Evolutionary conservation across 2,113 vertebrate genomes (phyloP).

Genomic region (Neogobius melanostomus): DNA sequence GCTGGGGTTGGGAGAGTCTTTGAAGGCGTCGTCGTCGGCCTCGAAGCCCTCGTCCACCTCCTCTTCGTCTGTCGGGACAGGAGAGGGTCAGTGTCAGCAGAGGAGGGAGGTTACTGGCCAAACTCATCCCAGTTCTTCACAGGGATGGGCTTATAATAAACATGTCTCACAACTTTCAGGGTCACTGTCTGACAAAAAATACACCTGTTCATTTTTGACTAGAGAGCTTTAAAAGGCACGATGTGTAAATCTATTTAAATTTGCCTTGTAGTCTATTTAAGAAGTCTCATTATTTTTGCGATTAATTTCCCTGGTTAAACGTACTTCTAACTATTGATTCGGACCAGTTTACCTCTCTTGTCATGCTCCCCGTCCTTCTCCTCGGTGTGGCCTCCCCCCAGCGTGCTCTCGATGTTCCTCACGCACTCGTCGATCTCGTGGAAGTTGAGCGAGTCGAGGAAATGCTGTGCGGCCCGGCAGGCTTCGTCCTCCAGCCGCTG

Average conservation of each 20-base stretch:
- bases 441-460: slow-evolving; percentile 94
- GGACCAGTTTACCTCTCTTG: neutral
- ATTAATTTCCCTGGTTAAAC: neutral
- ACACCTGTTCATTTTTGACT: too few relatives aligned
- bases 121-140: too few relatives aligned
- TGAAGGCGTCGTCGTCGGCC: slow-evolving; percentile 92
- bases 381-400: slow-evolving; percentile 66
- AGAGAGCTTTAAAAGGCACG: too few relatives aligned
- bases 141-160: too few relatives aligned
- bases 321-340: neutral
- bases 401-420: slow-evolving; percentile 89
- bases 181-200: too few relatives aligned
- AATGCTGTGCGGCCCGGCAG: slow-evolving; percentile 92
- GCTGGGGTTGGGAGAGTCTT: slow-evolving; percentile 95
- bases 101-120: neutral
- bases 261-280: too few relatives aligned
- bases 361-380: slow-evolving; percentile 17
- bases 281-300: too few relatives aligned
- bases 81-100: neutral
- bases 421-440: slow-evolving; percentile 97
- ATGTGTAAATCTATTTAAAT: too few relatives aligned
- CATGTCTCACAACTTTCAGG: too few relatives aligned
- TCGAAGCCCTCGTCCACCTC: slow-evolving; percentile 96
- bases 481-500: slow-evolving; percentile 90
- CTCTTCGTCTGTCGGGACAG: slow-evolving; percentile 78